Evolutionary conservation across 2,113 vertebrate genomes (phyloP).

Genomic region (Poecilia latipinna): DNA sequence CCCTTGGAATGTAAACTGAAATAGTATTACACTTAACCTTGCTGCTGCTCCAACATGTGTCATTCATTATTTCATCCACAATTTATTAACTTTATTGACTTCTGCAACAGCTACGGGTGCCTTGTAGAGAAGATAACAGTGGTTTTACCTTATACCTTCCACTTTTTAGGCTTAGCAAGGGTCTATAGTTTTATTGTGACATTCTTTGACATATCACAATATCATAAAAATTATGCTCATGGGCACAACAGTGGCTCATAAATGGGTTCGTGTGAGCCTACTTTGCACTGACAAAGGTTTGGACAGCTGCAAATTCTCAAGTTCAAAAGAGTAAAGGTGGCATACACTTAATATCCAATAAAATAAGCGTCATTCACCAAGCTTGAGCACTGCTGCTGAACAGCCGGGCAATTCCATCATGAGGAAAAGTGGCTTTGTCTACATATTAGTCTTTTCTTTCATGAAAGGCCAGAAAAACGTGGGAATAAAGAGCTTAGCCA

Average conservation of each 20-base stretch:
- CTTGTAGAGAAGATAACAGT: slow-evolving; percentile 4
- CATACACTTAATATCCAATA: slow-evolving; percentile 64
- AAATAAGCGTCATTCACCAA: slow-evolving; percentile 66
- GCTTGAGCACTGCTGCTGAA: slow-evolving; percentile 35
- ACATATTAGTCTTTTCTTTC: slow-evolving; percentile 72
- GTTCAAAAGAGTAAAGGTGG: slow-evolving; percentile 62
- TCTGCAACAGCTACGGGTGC: slow-evolving; percentile 35
- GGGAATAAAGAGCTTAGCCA: slow-evolving; percentile 84
- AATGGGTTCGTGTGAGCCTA: slow-evolving; percentile 33
- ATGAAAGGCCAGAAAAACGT: slow-evolving; percentile 68
- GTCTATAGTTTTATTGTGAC: slow-evolving; percentile 10
- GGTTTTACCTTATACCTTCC: slow-evolving; percentile 13
- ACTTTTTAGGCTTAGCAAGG: slow-evolving; percentile 32
- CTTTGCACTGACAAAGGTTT: slow-evolving; percentile 52
- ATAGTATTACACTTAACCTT: slow-evolving; percentile 71
- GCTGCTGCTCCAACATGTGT: slow-evolving; percentile 58
- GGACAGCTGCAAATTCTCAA: slow-evolving; percentile 33
- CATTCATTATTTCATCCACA: slow-evolving; percentile 59
- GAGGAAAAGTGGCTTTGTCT: slow-evolving; percentile 75
- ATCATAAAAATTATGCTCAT: slow-evolving; percentile 8
- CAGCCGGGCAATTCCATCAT: slow-evolving; percentile 73
- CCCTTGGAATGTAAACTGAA: slow-evolving; percentile 93
- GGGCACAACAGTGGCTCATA: background rate
- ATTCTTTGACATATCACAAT: slow-evolving; percentile 20
- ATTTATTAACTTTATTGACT: slow-evolving; percentile 63